phyloP scores from a whole-genome alignment of 2,797 vertebrate genomes.

The Heteromormyrus szaboi region DNA sequence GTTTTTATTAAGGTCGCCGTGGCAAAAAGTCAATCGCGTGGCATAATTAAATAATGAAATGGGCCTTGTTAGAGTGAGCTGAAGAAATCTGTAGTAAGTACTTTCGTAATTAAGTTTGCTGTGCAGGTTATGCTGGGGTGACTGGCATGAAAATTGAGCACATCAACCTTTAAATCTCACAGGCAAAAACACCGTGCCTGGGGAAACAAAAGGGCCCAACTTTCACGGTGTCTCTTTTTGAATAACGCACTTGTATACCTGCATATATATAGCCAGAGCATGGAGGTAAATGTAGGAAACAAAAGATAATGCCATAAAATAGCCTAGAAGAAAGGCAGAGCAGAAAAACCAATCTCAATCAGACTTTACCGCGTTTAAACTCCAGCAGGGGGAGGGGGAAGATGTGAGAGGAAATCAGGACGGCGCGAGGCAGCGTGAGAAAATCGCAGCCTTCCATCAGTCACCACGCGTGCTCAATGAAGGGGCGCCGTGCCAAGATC shows the following conservation, averaged over 20 bases:
- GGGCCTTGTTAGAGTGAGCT: neutral
- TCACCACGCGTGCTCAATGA: neutral
- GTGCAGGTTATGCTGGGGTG: neutral
- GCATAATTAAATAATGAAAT: slow-evolving; percentile 1
- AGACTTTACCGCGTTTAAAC: neutral
- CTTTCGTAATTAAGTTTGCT: neutral
- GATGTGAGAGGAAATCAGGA: neutral
- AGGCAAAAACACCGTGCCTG: neutral
- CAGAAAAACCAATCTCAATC: neutral
- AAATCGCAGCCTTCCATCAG: neutral
- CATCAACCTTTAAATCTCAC: neutral
- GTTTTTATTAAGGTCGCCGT: neutral
- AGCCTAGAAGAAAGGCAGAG: neutral
- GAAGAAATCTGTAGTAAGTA: neutral
- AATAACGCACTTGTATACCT: neutral
- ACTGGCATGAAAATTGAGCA: neutral
- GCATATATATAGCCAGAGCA: neutral
- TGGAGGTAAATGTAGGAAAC: neutral
- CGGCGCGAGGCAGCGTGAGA: neutral
- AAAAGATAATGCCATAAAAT: neutral
- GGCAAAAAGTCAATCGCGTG: neutral
- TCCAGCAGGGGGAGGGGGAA: neutral
- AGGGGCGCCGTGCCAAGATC: neutral
- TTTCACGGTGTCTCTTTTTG: neutral
- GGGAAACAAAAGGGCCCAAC: neutral